Conservation (phyloP, 2,113 vertebrate genomes). For the Malaclemys terrapin region DNA sequence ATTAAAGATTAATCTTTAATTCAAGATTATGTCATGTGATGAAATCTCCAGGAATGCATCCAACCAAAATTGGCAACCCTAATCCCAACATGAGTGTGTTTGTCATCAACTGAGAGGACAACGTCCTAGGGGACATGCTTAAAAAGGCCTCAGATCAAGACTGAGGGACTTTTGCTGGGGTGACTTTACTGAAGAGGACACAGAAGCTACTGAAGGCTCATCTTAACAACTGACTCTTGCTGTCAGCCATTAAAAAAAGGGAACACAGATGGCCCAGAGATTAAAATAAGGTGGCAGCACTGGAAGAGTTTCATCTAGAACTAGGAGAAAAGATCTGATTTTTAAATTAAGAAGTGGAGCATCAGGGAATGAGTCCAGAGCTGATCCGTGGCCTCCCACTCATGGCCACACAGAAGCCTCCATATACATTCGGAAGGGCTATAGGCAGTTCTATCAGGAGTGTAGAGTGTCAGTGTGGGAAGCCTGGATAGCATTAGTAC, state of each 20-base stretch:
- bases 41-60: too few relatives aligned
- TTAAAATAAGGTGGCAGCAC: neutral
- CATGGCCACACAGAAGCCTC: neutral
- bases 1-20: too few relatives aligned
- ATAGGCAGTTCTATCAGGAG: neutral
- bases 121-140: too few relatives aligned
- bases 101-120: neutral
- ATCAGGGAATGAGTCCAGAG: neutral
- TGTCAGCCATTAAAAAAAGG: neutral
- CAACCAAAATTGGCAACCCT: neutral
- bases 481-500: accelerated
- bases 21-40: too few relatives aligned
- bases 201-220: neutral
- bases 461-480: neutral
- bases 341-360: neutral
- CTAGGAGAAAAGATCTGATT: neutral
- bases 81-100: neutral
- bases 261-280: neutral
- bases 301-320: neutral
- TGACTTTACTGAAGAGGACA: neutral
- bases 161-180: neutral
- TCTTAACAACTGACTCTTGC: neutral
- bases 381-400: neutral
- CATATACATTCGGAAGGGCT: neutral
- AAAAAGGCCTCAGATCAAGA: too few relatives aligned